Percentiles rank a stretch among this genome's conserved stretches.
Evolutionary conservation across 2,797 vertebrate genomes (phyloP).

Genomic region (Meda fulgida): DNA sequence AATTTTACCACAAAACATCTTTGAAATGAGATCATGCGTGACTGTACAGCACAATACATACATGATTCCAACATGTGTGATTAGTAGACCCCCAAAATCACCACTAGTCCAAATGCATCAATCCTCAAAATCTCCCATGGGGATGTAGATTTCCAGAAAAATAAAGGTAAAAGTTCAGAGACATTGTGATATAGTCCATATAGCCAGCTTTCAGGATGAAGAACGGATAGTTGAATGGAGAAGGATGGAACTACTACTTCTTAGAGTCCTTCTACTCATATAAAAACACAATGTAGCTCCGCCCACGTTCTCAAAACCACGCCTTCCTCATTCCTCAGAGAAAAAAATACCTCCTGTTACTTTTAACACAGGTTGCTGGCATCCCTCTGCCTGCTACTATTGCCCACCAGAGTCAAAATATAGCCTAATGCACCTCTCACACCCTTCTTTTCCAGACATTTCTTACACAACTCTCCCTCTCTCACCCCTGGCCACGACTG

Average conservation of each 20-base stretch:
- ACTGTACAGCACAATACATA: neutral
- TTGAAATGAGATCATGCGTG: neutral
- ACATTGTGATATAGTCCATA: slow-evolving; percentile 47
- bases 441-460: slow-evolving; percentile 51
- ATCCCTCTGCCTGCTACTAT: slow-evolving; percentile 62
- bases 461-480: slow-evolving; percentile 65
- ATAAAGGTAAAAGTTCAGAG: slow-evolving; percentile 51
- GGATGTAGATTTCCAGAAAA: neutral
- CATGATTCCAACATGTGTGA: neutral
- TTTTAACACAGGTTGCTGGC: slow-evolving; percentile 49
- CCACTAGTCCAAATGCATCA: neutral
- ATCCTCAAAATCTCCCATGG: neutral
- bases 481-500: slow-evolving; percentile 64
- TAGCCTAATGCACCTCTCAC: slow-evolving; percentile 63
- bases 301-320: slow-evolving; percentile 37
- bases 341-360: neutral
- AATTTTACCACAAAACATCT: neutral
- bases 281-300: slow-evolving; percentile 63
- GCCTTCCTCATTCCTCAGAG: neutral
- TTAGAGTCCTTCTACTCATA: slow-evolving; percentile 69
- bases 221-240: neutral
- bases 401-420: slow-evolving; percentile 77
- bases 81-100: neutral
- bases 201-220: neutral
- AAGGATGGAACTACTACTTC: neutral